Conservation (phyloP, 2,888 invertebrate genomes). For the Uropetala carovei region DNA sequence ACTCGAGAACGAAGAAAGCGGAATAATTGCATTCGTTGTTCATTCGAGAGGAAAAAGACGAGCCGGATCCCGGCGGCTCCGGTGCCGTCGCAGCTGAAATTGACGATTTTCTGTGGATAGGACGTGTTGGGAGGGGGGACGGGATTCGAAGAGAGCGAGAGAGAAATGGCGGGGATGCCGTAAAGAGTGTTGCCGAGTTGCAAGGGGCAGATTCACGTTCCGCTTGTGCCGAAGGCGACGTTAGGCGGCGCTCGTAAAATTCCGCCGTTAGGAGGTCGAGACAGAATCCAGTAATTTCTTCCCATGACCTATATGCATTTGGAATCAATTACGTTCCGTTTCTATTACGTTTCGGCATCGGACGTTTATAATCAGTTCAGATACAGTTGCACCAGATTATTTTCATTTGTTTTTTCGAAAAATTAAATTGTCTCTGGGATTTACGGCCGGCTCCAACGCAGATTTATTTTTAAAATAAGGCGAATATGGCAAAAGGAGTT, state of each 20-base stretch:
- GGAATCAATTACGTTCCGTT: neutral
- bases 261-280: neutral
- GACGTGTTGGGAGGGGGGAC: neutral
- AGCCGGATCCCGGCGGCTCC: neutral
- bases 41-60: neutral
- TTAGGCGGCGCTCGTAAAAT: neutral
- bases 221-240: neutral
- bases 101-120: neutral
- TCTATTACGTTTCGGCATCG: neutral
- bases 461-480: no score
- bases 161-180: neutral
- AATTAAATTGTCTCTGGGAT: no score
- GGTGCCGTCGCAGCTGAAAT: neutral
- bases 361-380: no score
- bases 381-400: no score
- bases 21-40: slow-evolving; percentile 24
- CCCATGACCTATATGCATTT: slow-evolving; percentile 2
- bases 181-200: neutral
- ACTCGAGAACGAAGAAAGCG: neutral
- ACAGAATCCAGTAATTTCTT: neutral
- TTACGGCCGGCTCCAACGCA: no score
- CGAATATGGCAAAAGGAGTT: no score
- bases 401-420: no score
- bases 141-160: neutral
- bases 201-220: neutral